A percentile compares a stretch with the other conserved stretches of the same genome.
phyloP scores from a whole-genome alignment of 2,888 invertebrate genomes.

The Magallana nippona region DNA sequence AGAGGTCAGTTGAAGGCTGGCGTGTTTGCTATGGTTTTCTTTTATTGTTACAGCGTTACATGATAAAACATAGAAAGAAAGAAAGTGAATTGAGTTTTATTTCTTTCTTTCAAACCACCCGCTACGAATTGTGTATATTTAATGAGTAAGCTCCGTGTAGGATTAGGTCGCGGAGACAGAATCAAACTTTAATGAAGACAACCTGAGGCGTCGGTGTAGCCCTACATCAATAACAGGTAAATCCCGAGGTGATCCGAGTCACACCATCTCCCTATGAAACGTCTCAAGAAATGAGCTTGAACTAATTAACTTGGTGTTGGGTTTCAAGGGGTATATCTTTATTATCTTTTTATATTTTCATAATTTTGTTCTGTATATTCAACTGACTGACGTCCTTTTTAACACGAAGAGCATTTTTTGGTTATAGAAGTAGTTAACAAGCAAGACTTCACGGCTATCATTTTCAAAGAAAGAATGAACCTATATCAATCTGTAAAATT shows the following conservation, averaged over 20 bases:
- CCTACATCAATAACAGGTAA: no score
- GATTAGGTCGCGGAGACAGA: conserved; percentile 6
- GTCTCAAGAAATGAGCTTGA: neutral
- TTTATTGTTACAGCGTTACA: neutral
- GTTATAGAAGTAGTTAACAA: no score
- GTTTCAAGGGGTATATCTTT: neutral
- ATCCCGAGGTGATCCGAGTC: neutral
- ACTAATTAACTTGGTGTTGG: neutral
- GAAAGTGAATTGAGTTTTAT: neutral
- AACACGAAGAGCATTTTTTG: no score
- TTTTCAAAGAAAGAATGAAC: conserved; percentile 12
- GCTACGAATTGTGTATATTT: neutral
- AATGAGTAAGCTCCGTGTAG: neutral
- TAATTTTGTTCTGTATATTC: no score
- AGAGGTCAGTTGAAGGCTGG: no score
- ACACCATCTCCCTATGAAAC: neutral
- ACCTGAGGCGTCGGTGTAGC: neutral
- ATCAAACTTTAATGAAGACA: conserved; percentile 15
- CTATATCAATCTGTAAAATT: neutral
- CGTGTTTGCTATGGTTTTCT: no score
- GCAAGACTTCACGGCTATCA: neutral
- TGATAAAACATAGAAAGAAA: neutral
- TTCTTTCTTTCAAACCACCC: neutral
- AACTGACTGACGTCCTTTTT: no score
- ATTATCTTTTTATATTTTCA: neutral